Base-by-base conservation (phyloP, 2,888 invertebrate species). In the Lutraria lutraria region DNA sequence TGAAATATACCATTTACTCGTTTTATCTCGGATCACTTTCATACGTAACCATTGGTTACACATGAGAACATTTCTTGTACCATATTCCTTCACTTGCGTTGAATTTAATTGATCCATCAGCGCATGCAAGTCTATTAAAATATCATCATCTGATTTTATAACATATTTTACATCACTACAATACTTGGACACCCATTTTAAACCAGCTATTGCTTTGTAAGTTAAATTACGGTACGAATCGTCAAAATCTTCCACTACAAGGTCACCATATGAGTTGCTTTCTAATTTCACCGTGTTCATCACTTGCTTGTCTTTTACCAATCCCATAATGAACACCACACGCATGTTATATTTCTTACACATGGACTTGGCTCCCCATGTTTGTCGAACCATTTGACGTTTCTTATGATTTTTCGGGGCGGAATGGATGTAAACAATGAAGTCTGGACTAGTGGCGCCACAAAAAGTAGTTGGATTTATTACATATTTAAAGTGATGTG, bases 41-140 rank as follows among this genome's bases (percentile, higher is more conserved):
- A 96, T 96, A 31, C 94, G 90, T 21, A 94, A 87, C 97, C 97
- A 97, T 68, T 96, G 95, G 81, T 96, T 95, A 93, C 97, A 97
- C 85, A 96, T 93, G 15, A 97, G 94, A 43, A 95, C 85, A n/a
- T 93, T 90, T 52, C 89, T 92, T 12, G 79, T 84, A 15, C 92
- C 93, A 81, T 92, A 83, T 19, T 91, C 87, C 12, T 89, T 83
- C 8, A 89, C 89, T n/a, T 92, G 87, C 8, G 90, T 88, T 19
- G 90, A 88, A 16, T 89, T 92, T 80, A 95, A 86, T 81, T 94
- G 88, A 13, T 93, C 83, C 82, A 94, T 89, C 54, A 96, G 87
- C 6, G 94, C 92, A 85, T 98, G 96, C 96, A 96, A 95, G 88
- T 97, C 97, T 19, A 97, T 96, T 87, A 97, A 95, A 79, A 97